Base-by-base conservation (phyloP, 2,888 invertebrate species). In the Junonia oenone region DNA sequence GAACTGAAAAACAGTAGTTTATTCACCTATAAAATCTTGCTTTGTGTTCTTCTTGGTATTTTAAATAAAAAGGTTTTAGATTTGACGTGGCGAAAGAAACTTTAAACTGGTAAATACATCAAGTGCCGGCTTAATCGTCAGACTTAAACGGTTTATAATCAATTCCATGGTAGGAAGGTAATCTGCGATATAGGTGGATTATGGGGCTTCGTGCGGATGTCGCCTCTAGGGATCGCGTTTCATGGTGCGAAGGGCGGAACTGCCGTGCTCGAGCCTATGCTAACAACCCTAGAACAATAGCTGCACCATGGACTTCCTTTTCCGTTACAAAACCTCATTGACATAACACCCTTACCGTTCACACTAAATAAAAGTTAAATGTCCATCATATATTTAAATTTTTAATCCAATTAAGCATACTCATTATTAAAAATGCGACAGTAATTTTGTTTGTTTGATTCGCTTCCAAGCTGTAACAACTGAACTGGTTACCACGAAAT, bases 181-280 rank as follows among this genome's bases (percentile, higher is more conserved):
- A 63, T 63, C 58, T 61, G 66, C 59, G 51, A 62, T 63, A 52
- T 61, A 55, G 74, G 65, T 72, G 83, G 84, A 85, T 86, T 83
- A 86, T 75, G 76, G 82, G 89, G 89, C 88, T 89, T 89, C 89
- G 76, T 72, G 72, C 87, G 88, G 88, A 89, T 83, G 87, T 81
- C 78, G 77, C 74, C 75, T 76, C 78, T 67, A 72, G 66, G 78
- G 78, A 79, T 89, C 86, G 69, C 58, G 78, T 88, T 88, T 83
- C 88, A 72, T 68, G 69, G 68, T 66, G 70, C 62, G 64, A 79
- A 77, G 79, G 81, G 82, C 78, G 83, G 83, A 82, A 83, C 79
- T 82, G 71, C 74, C 78, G 75, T 72, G 75, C 72, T 76, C 71
- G 70, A 83, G 51, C 60, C 62, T 63, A 58, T 57, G 63, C 56